These are phyloP conservation scores for Pica pica DNA, from an alignment of 2,113 vertebrate species.

Conservation along the genomic window DNA sequence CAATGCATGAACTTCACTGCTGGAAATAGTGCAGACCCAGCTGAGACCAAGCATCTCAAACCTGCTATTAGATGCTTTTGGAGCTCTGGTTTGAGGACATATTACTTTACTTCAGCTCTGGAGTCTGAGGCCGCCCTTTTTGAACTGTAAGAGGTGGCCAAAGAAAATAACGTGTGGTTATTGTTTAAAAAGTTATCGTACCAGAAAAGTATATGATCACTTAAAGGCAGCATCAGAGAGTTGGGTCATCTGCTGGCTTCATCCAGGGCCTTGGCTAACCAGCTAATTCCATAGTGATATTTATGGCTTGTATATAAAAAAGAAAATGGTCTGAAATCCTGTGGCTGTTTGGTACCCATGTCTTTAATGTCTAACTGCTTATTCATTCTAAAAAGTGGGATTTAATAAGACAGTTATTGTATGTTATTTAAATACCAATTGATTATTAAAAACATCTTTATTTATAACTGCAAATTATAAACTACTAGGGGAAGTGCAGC, in stretches of 20 bases:
- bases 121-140: not conserved
- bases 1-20: not conserved
- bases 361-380: conserved; percentile 52
- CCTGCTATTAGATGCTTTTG: conserved; percentile 50
- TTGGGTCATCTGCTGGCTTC: conserved; percentile 23
- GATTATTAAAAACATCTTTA: conserved; percentile 60
- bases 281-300: conserved; percentile 48
- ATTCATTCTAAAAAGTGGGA: conserved; percentile 34
- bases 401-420: conserved; percentile 67
- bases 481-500: not conserved
- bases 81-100: conserved; percentile 4
- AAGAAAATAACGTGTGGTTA: conserved; percentile 42
- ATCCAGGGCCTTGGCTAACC: conserved; percentile 35
- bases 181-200: not conserved
- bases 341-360: conserved; percentile 29
- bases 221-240: conserved; percentile 30
- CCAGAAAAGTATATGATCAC: conserved; percentile 24
- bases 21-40: conserved; percentile 8
- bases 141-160: not conserved
- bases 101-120: not conserved
- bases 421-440: conserved; percentile 69
- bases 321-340: conserved; percentile 46
- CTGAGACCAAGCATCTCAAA: conserved; percentile 21
- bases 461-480: conserved; percentile 63
- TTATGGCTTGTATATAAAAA: conserved; percentile 46